A percentile compares a stretch with the other conserved stretches of the same genome.
Evolutionary conservation across 2,797 vertebrate species (phyloP).

Genomic region (Lophotriccus pileatus): DNA sequence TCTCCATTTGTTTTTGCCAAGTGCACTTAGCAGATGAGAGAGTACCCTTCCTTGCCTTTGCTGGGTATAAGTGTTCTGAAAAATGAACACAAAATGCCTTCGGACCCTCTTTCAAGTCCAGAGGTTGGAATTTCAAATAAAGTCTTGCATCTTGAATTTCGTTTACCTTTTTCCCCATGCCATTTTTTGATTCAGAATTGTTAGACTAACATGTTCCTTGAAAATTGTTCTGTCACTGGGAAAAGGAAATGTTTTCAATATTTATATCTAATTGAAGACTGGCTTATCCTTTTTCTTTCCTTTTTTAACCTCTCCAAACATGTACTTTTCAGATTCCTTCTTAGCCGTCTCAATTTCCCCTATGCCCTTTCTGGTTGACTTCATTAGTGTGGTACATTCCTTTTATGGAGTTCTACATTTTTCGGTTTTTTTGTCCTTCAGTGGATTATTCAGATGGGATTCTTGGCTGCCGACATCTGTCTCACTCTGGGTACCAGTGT

Average conservation of each 20-base stretch:
- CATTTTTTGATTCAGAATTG: background rate
- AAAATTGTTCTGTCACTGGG: background rate
- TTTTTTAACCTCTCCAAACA: constrained; percentile 54
- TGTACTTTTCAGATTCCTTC: constrained; percentile 46
- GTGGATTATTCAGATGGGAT: constrained; percentile 33
- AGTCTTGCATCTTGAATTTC: background rate
- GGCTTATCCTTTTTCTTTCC: constrained; percentile 30
- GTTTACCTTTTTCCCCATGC: background rate
- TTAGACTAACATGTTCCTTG: background rate
- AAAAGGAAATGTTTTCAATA: constrained; percentile 29
- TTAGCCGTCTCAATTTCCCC: constrained; percentile 22
- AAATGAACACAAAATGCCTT: background rate
- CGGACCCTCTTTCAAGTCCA: background rate
- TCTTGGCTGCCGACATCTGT: background rate
- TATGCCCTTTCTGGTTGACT: constrained; percentile 47
- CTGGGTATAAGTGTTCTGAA: background rate
- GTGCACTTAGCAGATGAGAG: background rate
- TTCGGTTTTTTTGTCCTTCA: constrained; percentile 4
- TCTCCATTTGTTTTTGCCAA: constrained; percentile 35
- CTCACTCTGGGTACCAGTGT: background rate
- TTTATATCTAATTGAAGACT: constrained; percentile 22
- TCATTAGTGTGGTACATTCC: background rate
- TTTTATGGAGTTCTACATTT: constrained; percentile 49
- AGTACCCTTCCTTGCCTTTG: background rate
- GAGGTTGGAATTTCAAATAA: background rate